Evolutionary conservation across 2,113 vertebrate species (phyloP).

Genomic region (Condylura cristata): DNA sequence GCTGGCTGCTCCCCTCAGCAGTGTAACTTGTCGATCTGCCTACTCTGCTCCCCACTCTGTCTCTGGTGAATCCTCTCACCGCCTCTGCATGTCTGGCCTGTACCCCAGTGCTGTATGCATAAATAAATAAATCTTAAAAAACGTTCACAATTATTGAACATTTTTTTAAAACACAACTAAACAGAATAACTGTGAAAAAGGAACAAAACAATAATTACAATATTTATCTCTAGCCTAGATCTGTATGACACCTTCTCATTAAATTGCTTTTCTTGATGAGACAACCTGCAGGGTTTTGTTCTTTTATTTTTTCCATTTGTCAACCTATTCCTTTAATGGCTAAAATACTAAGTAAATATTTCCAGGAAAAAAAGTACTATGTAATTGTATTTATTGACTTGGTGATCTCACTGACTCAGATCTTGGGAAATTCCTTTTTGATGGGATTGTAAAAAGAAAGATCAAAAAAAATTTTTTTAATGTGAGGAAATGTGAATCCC

Average conservation of each 20-base stretch:
- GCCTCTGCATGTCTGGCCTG: too few species aligned
- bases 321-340: constrained; percentile 60
- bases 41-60: too few species aligned
- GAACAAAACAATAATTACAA: constrained; percentile 40
- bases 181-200: constrained; percentile 8
- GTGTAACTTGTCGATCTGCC: too few species aligned
- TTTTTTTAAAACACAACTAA: constrained; percentile 39
- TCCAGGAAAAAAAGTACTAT: constrained; percentile 9
- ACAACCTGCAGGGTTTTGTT: constrained; percentile 44
- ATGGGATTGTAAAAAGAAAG: constrained; percentile 37
- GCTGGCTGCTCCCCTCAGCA: too few species aligned
- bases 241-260: constrained; percentile 44
- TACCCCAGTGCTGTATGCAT: too few species aligned
- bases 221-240: constrained; percentile 45
- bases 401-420: constrained; percentile 25
- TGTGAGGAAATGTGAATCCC: neutral
- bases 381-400: constrained; percentile 64
- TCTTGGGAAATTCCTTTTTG: constrained; percentile 28
- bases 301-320: neutral
- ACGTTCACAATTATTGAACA: neutral
- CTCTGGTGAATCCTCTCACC: too few species aligned
- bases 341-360: constrained; percentile 47
- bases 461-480: neutral
- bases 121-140: too few species aligned
- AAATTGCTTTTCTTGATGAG: constrained; percentile 65